Percentiles rank a stretch among this genome's conserved stretches.
Conservation (phyloP, 1,140 invertebrate species). For the Cyphomyrmex costatus region DNA sequence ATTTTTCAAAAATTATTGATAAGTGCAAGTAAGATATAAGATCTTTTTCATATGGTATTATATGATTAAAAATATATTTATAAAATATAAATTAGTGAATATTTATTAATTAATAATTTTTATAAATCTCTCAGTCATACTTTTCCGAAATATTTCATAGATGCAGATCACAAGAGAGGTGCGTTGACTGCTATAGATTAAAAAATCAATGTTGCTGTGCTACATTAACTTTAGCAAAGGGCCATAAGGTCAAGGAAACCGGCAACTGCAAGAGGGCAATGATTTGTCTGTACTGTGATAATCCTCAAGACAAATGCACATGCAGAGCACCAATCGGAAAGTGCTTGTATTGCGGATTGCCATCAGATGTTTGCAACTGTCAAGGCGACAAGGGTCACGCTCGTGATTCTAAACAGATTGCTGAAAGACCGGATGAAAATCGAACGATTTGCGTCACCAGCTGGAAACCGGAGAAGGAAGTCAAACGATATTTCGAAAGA, state of each 20-base stretch:
- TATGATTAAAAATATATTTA: not conserved
- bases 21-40: conserved; percentile 44
- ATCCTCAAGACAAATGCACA: conserved; percentile 69
- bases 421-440: conserved; percentile 41
- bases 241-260: not conserved
- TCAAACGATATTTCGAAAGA: conserved; percentile 70
- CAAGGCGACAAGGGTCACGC: conserved; percentile 18
- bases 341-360: conserved; percentile 68
- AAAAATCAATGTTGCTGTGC: conserved; percentile 30
- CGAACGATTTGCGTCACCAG: conserved; percentile 69
- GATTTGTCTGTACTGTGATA: conserved; percentile 76
- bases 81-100: conserved; percentile 12
- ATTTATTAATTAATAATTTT: not conserved
- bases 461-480: conserved; percentile 73
- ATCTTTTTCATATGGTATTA: not conserved
- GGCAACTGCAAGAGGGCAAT: conserved; percentile 51
- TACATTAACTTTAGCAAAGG: not conserved
- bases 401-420: conserved; percentile 37
- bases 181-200: conserved; percentile 16
- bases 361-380: conserved; percentile 70
- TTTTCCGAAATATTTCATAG: conserved; percentile 13
- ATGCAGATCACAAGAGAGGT: not conserved
- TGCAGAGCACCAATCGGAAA: conserved; percentile 69
- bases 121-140: not conserved
- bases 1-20: conserved; percentile 18